A percentile compares a stretch with the other conserved stretches of the same genome.
Conservation (phyloP, 2,797 vertebrate species). For the Chromis chromis region DNA sequence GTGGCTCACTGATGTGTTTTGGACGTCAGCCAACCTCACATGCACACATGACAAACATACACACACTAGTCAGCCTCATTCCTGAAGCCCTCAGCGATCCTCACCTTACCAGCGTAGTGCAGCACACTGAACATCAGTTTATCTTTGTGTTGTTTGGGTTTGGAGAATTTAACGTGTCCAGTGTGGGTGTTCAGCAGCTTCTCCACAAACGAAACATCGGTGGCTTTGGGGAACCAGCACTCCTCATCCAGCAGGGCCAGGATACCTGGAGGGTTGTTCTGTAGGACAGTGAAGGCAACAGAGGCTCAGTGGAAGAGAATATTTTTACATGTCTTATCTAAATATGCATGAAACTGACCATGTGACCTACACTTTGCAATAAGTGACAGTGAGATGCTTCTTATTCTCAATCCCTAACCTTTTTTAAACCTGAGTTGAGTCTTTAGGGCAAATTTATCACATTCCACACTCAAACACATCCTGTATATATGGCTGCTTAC, state of each 20-base stretch:
- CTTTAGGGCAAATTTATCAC: not conserved
- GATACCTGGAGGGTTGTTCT: conserved; percentile 97
- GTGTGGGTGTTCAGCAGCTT: conserved; percentile 90
- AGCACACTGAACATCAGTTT: conserved; percentile 93
- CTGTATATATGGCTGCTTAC: conserved; percentile 68
- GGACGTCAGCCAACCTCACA: too few species aligned
- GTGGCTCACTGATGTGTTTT: too few species aligned
- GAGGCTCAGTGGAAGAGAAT: not conserved
- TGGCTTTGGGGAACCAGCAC: conserved; percentile 98
- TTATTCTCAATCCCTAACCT: not conserved
- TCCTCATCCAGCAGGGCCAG: conserved; percentile 96
- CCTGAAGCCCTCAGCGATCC: not conserved
- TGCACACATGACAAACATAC: too few species aligned
- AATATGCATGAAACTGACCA: too few species aligned
- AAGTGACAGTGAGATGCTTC: too few species aligned
- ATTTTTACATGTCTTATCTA: not conserved
- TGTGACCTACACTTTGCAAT: too few species aligned
- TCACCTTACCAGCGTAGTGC: conserved; percentile 96
- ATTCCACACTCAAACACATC: not conserved
- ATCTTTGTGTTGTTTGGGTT: conserved; percentile 94
- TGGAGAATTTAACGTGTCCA: conserved; percentile 93
- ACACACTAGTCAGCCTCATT: too few species aligned
- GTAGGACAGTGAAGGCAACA: conserved; percentile 23
- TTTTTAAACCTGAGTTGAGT: not conserved
- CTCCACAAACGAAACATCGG: conserved; percentile 94